Evolutionary conservation across 2,888 invertebrate species (phyloP).

Genomic region (Incurvaria masculella): DNA sequence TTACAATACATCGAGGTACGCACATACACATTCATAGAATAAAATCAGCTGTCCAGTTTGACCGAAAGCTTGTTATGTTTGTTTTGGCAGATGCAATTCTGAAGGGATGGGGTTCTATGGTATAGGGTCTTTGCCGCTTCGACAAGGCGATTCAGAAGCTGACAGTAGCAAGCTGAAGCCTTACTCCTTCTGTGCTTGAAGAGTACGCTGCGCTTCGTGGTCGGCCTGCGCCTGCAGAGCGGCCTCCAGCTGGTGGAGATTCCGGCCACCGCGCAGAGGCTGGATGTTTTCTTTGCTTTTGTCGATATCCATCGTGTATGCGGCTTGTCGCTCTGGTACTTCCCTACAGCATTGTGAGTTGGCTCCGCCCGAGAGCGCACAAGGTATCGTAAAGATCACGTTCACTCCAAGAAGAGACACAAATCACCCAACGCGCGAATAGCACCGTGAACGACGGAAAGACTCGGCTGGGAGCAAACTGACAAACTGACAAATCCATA

Average conservation of each 20-base stretch:
- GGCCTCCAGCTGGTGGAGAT: constrained; percentile 72
- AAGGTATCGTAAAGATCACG: neutral
- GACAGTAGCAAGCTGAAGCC: constrained; percentile 23
- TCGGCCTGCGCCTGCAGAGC: constrained; percentile 76
- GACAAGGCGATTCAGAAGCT: constrained; percentile 1
- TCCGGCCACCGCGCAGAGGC: constrained; percentile 85
- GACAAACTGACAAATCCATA: too few relatives aligned
- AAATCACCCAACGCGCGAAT: too few relatives aligned
- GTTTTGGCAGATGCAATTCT: neutral
- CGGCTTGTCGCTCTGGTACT: neutral
- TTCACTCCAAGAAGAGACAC: too few relatives aligned
- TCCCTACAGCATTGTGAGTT: neutral
- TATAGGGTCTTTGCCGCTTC: too few relatives aligned
- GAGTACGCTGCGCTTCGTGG: constrained; percentile 64
- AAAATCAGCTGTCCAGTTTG: neutral
- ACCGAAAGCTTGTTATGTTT: neutral
- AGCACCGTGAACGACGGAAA: too few relatives aligned
- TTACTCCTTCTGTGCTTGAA: constrained; percentile 68
- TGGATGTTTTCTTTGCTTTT: constrained; percentile 93
- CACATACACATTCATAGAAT: neutral
- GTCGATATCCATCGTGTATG: constrained; percentile 67
- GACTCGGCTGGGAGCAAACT: too few relatives aligned
- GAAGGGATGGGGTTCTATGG: too few relatives aligned
- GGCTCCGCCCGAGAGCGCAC: neutral
- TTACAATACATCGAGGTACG: neutral